These are phyloP conservation scores for Pristionchus mayeri DNA, from an alignment of 2,888 invertebrate species.

Conservation along the genomic window DNA sequence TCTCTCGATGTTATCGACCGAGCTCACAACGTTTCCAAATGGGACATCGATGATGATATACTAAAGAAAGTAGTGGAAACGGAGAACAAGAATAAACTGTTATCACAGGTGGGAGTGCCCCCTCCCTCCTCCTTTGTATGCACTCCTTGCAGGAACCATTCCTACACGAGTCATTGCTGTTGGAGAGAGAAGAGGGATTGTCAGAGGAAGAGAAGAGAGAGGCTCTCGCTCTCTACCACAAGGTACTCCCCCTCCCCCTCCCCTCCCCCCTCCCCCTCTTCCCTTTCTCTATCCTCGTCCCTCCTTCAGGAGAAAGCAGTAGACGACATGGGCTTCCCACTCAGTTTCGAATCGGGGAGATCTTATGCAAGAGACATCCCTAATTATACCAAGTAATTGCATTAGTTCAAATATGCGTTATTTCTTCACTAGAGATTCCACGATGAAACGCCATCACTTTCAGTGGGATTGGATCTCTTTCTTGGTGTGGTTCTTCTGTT, in stretches of 20 bases:
- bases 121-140: neutral
- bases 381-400: neutral
- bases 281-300: no score
- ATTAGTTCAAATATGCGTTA: neutral
- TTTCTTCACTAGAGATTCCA: neutral
- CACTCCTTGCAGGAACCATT: slow-evolving; percentile 64
- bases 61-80: neutral
- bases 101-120: slow-evolving; percentile 27
- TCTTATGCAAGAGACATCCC: slow-evolving; percentile 2
- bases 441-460: neutral
- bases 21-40: neutral
- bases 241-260: slow-evolving; percentile 45
- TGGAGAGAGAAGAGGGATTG: slow-evolving; percentile 67
- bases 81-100: neutral
- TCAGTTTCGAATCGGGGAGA: neutral
- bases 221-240: slow-evolving; percentile 64
- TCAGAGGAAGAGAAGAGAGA: slow-evolving; percentile 71
- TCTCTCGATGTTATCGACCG: slow-evolving; percentile 30
- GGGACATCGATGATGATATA: slow-evolving; percentile 44
- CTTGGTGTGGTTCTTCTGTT: neutral
- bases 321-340: neutral
- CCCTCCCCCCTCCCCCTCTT: no score
- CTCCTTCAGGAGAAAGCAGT: slow-evolving; percentile 23
- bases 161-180: slow-evolving; percentile 71
- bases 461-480: no score